Base-by-base conservation (phyloP, 2,113 vertebrate species). In the Haplotaxodon microlepis region DNA sequence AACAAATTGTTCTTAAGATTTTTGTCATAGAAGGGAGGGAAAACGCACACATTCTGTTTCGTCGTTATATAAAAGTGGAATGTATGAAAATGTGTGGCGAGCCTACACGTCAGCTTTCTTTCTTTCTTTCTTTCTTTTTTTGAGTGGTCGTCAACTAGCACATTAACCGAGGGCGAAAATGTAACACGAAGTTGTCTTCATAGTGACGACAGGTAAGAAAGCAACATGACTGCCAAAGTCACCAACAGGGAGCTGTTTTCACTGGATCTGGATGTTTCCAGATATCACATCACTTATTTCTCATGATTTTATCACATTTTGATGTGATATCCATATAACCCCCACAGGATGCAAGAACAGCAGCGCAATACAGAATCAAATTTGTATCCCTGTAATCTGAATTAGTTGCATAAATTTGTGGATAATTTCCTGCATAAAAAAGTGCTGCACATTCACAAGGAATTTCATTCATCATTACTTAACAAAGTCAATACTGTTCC, bases 1-100 rank as follows among this genome's bases (percentile, higher is more conserved):
- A 93, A 93, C 89, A 94, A 94, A 95, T 90, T 93, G 92, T 90
- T 93, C 89, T 38, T 73, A 90, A 86, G 57, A 89, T 90, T 40
- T 84, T 84, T 89, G 85, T 89, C 87, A 83, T 79, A 24, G 63
- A 79, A 73, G 38, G 24, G 16, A 45, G 36, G 69, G 47, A 42
- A 54, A 83, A 80, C 42, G 63, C 40, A 61, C 45, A 66, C 42
- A 13, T 78, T 78, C 2, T 59, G 21, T 78, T 85, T 83, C 53
- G 69, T 87, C 27, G 82, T 47, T 50, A 21, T 40, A 3, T 51
- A 4, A 54, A 56, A 78, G 61, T 27, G 29, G 21, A 24, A 31
- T 59, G 29, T 84, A 38, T 83, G 81, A 82, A 34, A 53, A 81
- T 84, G 51, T 57, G 12, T 84, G 83, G 76, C 88, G 84, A 87